phyloP scores from a whole-genome alignment of 2,888 invertebrate species.

The Idaea straminata region DNA sequence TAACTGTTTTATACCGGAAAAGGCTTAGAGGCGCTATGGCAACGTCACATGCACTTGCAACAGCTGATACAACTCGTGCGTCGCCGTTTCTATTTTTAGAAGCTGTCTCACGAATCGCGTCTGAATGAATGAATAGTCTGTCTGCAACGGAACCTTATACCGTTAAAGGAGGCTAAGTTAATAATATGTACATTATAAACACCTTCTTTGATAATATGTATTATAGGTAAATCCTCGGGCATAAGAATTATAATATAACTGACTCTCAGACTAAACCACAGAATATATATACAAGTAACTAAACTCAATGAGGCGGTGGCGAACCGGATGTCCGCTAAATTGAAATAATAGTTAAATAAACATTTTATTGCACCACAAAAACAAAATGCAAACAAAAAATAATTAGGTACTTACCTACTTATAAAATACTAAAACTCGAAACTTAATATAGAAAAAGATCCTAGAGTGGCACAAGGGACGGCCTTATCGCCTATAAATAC shows the following conservation, averaged over 20 bases:
- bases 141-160: slow-evolving; percentile 26
- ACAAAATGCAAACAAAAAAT: too few relatives aligned
- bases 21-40: slow-evolving; percentile 18
- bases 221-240: not conserved
- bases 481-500: too few relatives aligned
- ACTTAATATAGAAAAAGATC: too few relatives aligned
- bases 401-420: too few relatives aligned
- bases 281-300: too few relatives aligned
- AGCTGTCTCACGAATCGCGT: slow-evolving; percentile 43
- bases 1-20: not conserved
- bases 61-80: slow-evolving; percentile 61
- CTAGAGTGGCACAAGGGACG: too few relatives aligned
- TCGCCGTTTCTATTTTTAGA: slow-evolving; percentile 57
- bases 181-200: not conserved
- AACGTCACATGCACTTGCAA: slow-evolving; percentile 48
- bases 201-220: not conserved
- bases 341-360: too few relatives aligned
- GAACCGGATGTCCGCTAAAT: too few relatives aligned
- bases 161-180: not conserved
- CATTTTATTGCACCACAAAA: too few relatives aligned
- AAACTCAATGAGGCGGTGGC: too few relatives aligned
- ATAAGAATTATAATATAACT: not conserved
- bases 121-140: slow-evolving; percentile 39
- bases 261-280: too few relatives aligned
- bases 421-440: too few relatives aligned